A percentile compares a stretch with the other conserved stretches of the same genome.
Conservation (phyloP, 2,113 vertebrate species). For the Scomber japonicus region DNA sequence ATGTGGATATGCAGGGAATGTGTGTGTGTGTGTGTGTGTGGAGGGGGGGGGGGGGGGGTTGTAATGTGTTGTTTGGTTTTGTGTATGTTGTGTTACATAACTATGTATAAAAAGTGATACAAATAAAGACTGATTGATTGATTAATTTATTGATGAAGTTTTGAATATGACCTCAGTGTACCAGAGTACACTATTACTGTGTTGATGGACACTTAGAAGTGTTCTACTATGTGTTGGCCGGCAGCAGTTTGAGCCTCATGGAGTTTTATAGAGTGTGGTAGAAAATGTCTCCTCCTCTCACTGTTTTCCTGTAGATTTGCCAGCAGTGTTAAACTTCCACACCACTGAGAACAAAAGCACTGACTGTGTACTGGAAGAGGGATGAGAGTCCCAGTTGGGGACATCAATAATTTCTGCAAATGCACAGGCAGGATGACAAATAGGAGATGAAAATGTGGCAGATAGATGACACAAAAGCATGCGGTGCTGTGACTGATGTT, state of each 20-base stretch:
- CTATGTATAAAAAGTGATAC: too few relatives aligned
- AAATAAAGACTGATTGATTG: too few relatives aligned
- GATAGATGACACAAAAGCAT: slow-evolving; percentile 76
- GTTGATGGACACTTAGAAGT: neutral
- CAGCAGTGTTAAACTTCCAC: slow-evolving; percentile 52
- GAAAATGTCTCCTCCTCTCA: neutral
- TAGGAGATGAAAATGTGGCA: slow-evolving; percentile 77
- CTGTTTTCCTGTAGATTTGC: slow-evolving; percentile 44
- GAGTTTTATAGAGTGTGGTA: neutral
- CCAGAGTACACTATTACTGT: neutral
- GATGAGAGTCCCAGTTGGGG: slow-evolving; percentile 63
- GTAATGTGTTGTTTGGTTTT: too few relatives aligned
- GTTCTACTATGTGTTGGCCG: neutral
- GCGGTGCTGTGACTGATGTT: slow-evolving; percentile 80
- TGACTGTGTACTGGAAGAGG: slow-evolving; percentile 63
- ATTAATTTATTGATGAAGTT: too few relatives aligned
- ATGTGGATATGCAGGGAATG: too few relatives aligned
- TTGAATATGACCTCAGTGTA: too few relatives aligned
- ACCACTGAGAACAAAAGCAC: slow-evolving; percentile 53
- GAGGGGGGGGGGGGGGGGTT: too few relatives aligned
- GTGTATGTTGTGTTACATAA: too few relatives aligned
- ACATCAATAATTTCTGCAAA: slow-evolving; percentile 82
- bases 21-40: too few relatives aligned
- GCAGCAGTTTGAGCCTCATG: neutral
- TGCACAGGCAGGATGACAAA: slow-evolving; percentile 77